Conservation (phyloP, 2,888 invertebrate species). For the Acronicta alni region DNA sequence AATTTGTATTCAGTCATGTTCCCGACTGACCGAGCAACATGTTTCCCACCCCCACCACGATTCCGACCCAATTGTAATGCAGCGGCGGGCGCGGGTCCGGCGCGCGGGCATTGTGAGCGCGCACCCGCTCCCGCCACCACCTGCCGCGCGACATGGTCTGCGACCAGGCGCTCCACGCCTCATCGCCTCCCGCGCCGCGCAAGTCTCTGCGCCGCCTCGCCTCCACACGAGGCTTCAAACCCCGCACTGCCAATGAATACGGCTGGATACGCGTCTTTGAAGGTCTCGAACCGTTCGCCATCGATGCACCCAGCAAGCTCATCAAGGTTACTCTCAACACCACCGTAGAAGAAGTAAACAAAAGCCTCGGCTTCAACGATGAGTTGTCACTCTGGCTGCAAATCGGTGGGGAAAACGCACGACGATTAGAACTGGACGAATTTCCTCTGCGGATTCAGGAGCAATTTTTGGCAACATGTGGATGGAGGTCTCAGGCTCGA, state of each 20-base stretch:
- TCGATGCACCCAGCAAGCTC: slow-evolving; percentile 87
- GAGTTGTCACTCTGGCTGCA: slow-evolving; percentile 88
- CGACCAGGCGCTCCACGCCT: slow-evolving; percentile 83
- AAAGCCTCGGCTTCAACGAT: slow-evolving; percentile 83
- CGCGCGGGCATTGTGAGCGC: slow-evolving; percentile 78
- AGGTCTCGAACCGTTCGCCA: slow-evolving; percentile 85
- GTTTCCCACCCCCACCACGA: slow-evolving; percentile 88
- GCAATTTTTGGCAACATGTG: slow-evolving; percentile 88
- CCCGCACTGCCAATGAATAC: slow-evolving; percentile 72
- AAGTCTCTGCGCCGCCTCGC: slow-evolving; percentile 86
- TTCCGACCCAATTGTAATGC: slow-evolving; percentile 87
- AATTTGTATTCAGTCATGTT: slow-evolving; percentile 80
- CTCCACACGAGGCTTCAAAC: slow-evolving; percentile 85
- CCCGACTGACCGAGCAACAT: slow-evolving; percentile 85
- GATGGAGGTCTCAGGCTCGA: slow-evolving; percentile 89
- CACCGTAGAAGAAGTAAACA: slow-evolving; percentile 88
- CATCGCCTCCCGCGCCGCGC: slow-evolving; percentile 83
- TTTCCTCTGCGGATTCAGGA: slow-evolving; percentile 90
- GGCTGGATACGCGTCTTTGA: slow-evolving; percentile 91
- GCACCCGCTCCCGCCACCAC: slow-evolving; percentile 77
- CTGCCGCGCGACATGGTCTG: slow-evolving; percentile 85
- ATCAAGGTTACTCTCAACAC: slow-evolving; percentile 89
- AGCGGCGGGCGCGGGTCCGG: slow-evolving; percentile 75
- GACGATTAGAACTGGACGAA: slow-evolving; percentile 88
- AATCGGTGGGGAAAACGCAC: slow-evolving; percentile 88